Evolutionary conservation across 2,113 vertebrate genomes (phyloP).

Genomic region (Meleagris gallopavo): DNA sequence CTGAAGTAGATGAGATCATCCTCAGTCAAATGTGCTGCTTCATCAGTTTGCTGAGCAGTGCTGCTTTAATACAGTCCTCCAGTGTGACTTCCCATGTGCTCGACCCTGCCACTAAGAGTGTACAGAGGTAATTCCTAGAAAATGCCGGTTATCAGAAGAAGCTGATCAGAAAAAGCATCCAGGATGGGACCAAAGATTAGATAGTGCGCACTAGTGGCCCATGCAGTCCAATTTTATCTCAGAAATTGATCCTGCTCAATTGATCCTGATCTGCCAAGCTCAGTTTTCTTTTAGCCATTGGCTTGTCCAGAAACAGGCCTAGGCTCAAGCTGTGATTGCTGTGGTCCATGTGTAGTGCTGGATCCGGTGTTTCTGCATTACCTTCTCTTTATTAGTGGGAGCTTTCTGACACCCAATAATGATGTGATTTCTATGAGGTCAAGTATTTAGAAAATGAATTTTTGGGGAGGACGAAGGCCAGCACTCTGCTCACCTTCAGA

Average conservation of each 20-base stretch:
- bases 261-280: not conserved
- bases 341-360: not conserved
- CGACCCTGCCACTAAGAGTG: not conserved
- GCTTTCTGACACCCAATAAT: not conserved
- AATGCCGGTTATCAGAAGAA: not conserved
- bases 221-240: not conserved
- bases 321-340: not conserved
- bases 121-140: not conserved
- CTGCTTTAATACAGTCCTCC: not conserved
- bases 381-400: not conserved
- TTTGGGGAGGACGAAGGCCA: not conserved
- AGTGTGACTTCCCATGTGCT: accelerated
- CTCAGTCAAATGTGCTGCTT: slow-evolving; percentile 35
- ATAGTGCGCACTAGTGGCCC: not conserved
- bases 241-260: not conserved
- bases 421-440: not conserved
- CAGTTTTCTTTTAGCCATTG: not conserved
- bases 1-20: slow-evolving; percentile 51
- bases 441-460: not conserved
- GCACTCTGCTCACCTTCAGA: not conserved
- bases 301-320: not conserved
- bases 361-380: not conserved
- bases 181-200: not conserved
- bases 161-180: not conserved
- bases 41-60: slow-evolving; percentile 30